A percentile compares a stretch with the other conserved stretches of the same genome.
Conservation (phyloP, 2,888 invertebrate species). For the Pogonocherus hispidulus region DNA sequence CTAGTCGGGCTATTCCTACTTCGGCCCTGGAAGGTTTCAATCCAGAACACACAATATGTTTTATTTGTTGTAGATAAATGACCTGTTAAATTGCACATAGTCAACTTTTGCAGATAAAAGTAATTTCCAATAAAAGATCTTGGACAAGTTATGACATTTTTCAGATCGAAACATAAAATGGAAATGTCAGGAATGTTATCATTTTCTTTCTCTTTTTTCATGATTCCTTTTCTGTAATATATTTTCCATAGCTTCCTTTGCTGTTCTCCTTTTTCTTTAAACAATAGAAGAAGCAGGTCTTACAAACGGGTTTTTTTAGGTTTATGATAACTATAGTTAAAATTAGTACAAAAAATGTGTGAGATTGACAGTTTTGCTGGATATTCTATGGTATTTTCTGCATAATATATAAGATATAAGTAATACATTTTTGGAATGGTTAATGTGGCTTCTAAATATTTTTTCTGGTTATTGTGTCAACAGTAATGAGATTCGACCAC, state of each 20-base stretch:
- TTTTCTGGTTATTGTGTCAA: conserved; percentile 19
- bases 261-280: conserved; percentile 33
- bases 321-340: conserved; percentile 35
- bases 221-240: conserved; percentile 7
- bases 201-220: conserved; percentile 20
- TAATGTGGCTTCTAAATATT: conserved; percentile 33
- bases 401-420: conserved; percentile 33
- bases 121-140: conserved; percentile 7
- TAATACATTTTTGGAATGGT: conserved; percentile 38
- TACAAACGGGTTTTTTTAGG: conserved; percentile 37
- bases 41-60: conserved; percentile 2
- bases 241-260: not conserved
- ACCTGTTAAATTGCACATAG: conserved; percentile 20
- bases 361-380: conserved; percentile 36
- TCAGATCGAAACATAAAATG: conserved; percentile 19
- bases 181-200: conserved; percentile 22
- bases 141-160: conserved; percentile 23
- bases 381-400: conserved; percentile 32
- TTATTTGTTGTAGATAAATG: conserved; percentile 20
- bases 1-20: not conserved
- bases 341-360: conserved; percentile 31
- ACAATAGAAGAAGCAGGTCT: conserved; percentile 31
- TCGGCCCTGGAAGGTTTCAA: not conserved
- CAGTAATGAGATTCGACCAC: conserved; percentile 34
- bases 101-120: conserved; percentile 20